Percentiles rank a stretch among this genome's conserved stretches.
phyloP scores from a whole-genome alignment of 2,113 vertebrate species.

The Oreocharis arfaki region DNA sequence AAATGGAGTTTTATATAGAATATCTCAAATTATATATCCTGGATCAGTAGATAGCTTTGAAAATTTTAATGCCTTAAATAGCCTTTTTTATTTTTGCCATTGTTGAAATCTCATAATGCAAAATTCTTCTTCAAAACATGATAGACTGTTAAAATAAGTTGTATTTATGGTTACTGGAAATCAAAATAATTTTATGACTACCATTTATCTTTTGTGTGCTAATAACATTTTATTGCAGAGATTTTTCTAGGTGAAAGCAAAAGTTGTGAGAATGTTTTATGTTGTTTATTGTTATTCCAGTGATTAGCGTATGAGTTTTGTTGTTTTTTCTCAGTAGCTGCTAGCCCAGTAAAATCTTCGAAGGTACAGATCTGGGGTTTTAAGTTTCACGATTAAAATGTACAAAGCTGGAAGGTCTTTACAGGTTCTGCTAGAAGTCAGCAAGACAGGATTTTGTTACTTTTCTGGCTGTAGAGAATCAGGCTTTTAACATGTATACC shows the following conservation, averaged over 20 bases:
- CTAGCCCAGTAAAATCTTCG: background rate
- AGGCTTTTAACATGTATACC: background rate
- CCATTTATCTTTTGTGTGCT: background rate
- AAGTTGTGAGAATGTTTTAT: background rate
- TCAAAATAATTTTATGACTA: background rate
- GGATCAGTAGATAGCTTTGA: background rate
- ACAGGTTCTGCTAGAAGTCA: background rate
- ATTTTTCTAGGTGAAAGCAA: background rate
- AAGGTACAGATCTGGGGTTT: background rate
- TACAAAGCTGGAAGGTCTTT: background rate
- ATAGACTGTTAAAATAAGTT: background rate
- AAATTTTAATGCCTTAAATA: background rate
- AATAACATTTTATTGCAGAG: background rate
- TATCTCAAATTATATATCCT: background rate
- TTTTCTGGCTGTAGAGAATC: background rate
- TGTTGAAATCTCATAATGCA: background rate
- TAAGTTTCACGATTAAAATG: background rate
- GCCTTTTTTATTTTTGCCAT: background rate
- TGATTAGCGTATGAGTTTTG: background rate
- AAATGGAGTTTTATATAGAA: background rate
- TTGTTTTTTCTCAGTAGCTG: background rate
- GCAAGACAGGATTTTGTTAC: background rate
- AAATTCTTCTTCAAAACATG: background rate
- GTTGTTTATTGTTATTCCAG: background rate
- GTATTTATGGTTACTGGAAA: background rate